Evolutionary conservation across 2,888 invertebrate species (phyloP).

Genomic region (Scaeva pyrastri): DNA sequence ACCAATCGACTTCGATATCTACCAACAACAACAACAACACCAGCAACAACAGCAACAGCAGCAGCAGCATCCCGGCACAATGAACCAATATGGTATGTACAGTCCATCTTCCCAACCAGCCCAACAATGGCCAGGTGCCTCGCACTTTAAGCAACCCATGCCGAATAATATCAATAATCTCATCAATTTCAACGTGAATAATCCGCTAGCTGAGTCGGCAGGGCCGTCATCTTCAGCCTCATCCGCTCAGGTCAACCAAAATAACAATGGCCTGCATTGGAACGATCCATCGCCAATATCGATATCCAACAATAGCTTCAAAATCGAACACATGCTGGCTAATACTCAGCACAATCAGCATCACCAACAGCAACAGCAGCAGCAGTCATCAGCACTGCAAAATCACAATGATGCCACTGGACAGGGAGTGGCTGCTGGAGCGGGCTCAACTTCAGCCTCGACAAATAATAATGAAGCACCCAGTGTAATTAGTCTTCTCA

Average conservation of each 20-base stretch:
- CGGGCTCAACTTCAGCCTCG: conserved; percentile 54
- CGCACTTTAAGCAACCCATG: conserved; percentile 66
- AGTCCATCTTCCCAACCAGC: conserved; percentile 70
- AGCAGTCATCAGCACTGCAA: conserved; percentile 41
- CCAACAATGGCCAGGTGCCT: conserved; percentile 66
- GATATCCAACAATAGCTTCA: conserved; percentile 67
- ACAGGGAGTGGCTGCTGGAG: conserved; percentile 45
- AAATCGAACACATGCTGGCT: conserved; percentile 69
- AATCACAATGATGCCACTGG: conserved; percentile 45
- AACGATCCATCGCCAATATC: conserved; percentile 62
- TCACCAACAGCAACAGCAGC: conserved; percentile 51
- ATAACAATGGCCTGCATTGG: conserved; percentile 57
- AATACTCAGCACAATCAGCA: conserved; percentile 75
- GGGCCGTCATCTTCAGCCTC: conserved; percentile 51
- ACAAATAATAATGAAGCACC: conserved; percentile 80
- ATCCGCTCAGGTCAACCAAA: conserved; percentile 77
- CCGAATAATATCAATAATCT: conserved; percentile 74
- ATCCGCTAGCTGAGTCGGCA: conserved; percentile 60
- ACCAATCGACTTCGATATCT: conserved; percentile 54
- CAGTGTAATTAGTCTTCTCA: conserved; percentile 82
- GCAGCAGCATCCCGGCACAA: conserved; percentile 75
- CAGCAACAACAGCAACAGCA: conserved; percentile 66
- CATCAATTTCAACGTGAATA: conserved; percentile 72
- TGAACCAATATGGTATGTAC: conserved; percentile 63
- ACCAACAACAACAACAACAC: conserved; percentile 52